phyloP scores from a whole-genome alignment of 2,797 vertebrate genomes.

The Poecilia picta region DNA sequence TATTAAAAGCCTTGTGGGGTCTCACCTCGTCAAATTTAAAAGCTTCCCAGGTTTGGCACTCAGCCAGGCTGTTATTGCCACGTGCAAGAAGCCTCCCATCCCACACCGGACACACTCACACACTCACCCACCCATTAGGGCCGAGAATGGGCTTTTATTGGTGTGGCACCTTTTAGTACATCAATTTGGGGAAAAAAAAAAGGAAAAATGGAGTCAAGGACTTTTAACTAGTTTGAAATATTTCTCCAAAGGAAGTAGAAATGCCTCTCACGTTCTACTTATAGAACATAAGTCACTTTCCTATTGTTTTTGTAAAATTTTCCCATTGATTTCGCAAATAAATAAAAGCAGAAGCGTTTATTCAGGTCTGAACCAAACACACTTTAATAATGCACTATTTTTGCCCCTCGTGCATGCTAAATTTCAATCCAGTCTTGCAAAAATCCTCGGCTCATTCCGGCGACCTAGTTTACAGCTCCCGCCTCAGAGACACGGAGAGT shows the following conservation, averaged over 20 bases:
- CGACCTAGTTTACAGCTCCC: constrained; percentile 80
- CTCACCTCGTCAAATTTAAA: constrained; percentile 45
- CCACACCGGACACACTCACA: constrained; percentile 29
- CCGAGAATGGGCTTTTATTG: neutral
- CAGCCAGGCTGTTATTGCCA: constrained; percentile 31
- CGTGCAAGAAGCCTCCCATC: neutral
- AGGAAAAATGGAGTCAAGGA: constrained; percentile 1
- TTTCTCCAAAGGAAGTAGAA: constrained; percentile 16
- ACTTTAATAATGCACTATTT: constrained; percentile 67
- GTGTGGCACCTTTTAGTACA: constrained; percentile 40
- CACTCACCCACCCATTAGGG: constrained; percentile 1
- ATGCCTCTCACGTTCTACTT: neutral
- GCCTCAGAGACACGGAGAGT: constrained; percentile 78
- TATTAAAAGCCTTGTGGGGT: constrained; percentile 40
- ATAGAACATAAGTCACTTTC: constrained; percentile 10
- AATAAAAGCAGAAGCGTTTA: constrained; percentile 36
- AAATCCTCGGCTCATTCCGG: constrained; percentile 69
- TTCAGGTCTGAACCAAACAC: constrained; percentile 26
- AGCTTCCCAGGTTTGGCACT: constrained; percentile 39
- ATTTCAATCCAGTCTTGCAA: constrained; percentile 65
- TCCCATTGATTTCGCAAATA: constrained; percentile 23
- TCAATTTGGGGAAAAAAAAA: neutral
- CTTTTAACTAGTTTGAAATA: constrained; percentile 7
- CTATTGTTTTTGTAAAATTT: constrained; percentile 20
- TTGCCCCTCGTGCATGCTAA: constrained; percentile 37